Evolutionary conservation across 2,888 invertebrate species (phyloP), one percentile per base, ranked within the genome.

Genomic region (Phragmatobia fuliginosa): DNA sequence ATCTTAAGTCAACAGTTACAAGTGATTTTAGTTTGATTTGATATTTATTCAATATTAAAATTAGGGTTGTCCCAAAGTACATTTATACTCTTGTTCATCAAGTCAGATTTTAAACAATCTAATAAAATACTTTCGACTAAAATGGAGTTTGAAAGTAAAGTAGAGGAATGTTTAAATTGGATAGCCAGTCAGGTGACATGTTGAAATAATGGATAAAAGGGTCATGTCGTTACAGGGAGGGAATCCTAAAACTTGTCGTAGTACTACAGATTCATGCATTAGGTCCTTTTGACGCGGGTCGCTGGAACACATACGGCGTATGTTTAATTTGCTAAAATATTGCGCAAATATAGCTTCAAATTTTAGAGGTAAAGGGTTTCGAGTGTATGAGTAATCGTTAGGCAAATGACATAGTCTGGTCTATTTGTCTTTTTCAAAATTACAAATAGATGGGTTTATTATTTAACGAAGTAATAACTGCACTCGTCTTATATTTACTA

Each of bases 321-420:
- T 31, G 28, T 41, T 62, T 41, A 41, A 21, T 21, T 62, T 41
- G 21, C 5, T 11, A 31, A 18, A 62, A 62, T 41, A 62, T 41
- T 38, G 11, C 28, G 1, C 10, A 56, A 56, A 56, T 16, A 56
- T 1, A 31, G 21, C 45, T 61, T 41, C 49, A 64, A 65, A 72
- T 75, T 77, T 71, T 59, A 64, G 68, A 67, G 64, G 56, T 31
- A 32, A 67, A 73, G 56, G 71, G 74, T 72, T 72, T 76, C 68
- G 68, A 71, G 72, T 78, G 74, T 33, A 71, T 56, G 70, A 74
- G 74, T 76, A 70, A 73, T 74, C 65, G 67, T 78, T 73, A 76
- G 74, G 56, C 56, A 28, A 62, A 70, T 66, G 58, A 69, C 67
- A 68, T 72, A 79, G 77, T 73, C 68, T 18, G 69, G 66, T 52